Evolutionary conservation across 2,113 vertebrate species (phyloP), one percentile per base, ranked within the genome.

Genomic region (Oryzias celebensis): DNA sequence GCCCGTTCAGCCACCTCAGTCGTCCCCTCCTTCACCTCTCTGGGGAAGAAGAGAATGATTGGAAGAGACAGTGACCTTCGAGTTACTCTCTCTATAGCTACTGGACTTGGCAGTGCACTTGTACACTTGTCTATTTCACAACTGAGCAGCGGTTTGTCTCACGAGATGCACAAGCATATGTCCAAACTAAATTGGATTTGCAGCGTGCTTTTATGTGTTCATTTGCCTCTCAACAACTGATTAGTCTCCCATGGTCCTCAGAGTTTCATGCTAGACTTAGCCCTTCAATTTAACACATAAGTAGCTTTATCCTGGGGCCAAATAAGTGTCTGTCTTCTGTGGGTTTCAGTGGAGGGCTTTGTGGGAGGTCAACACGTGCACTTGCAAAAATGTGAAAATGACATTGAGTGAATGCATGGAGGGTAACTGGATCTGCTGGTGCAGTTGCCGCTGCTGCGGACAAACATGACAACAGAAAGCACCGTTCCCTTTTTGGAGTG

Each of bases 241-340:
- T 91, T 88, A 88, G 86, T 85, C 81, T 85, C 65, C 66, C 64
- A 69, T 83, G 81, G 80, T 78, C 78, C 42, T 62, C 24, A 3
- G 68, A 73, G 88, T 81, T 89, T 89, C 85, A 90, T 87, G 86
- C 82, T 86, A 87, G 58, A 90, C 83, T 85, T 89, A 87, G 73
- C 85, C 84, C 89, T 91, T 89, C 79, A 70, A 85, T 90, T 86
- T 85, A 50, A 71, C 66, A 83, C 86, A 83, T 85, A 81, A 80
- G 62, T 44, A 78, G 80, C 74, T 82, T 75, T 77, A 85, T 90
- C 87, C 85, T 71, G 85, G 64, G 90, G 86, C 87, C 79, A 88
- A 85, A 89, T 85, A 82, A 80, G 83, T 81, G 82, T 81, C 79
- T 78, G 81, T 77, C 76, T 89, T 82, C 69, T 67, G 67, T 68